Evolutionary conservation across 2,113 vertebrate genomes (phyloP).

Genomic region (Gila orcuttii): DNA sequence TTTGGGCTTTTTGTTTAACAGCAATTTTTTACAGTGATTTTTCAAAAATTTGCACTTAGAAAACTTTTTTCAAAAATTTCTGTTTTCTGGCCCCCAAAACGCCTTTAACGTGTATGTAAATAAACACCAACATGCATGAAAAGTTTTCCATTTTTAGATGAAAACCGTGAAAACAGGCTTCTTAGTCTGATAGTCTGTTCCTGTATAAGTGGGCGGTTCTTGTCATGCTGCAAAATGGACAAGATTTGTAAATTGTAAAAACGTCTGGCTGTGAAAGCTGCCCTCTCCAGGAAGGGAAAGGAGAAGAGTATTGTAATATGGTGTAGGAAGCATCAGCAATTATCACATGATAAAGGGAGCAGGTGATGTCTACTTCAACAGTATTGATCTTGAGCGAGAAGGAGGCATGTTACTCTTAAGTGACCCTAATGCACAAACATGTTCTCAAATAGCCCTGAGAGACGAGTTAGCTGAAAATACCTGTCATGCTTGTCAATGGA

Average conservation of each 20-base stretch:
- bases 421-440: slow-evolving; percentile 15
- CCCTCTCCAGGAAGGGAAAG: background rate
- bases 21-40: no score
- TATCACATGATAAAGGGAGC: slow-evolving; percentile 15
- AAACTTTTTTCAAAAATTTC: no score
- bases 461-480: slow-evolving; percentile 3
- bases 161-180: no score
- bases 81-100: no score
- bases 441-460: slow-evolving; percentile 28
- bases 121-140: no score
- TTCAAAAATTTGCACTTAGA: no score
- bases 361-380: slow-evolving; percentile 19
- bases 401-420: slow-evolving; percentile 19
- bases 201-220: background rate
- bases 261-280: background rate
- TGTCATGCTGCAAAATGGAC: background rate
- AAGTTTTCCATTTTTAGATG: no score
- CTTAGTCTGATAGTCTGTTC: background rate
- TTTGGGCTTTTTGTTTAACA: no score
- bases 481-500: background rate
- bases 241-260: background rate
- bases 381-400: slow-evolving; percentile 24
- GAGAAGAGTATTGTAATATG: background rate
- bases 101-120: no score
- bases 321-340: background rate